These are phyloP conservation scores for Erpornis zantholeuca DNA, from an alignment of 2,113 vertebrate genomes.

Conservation along the genomic window DNA sequence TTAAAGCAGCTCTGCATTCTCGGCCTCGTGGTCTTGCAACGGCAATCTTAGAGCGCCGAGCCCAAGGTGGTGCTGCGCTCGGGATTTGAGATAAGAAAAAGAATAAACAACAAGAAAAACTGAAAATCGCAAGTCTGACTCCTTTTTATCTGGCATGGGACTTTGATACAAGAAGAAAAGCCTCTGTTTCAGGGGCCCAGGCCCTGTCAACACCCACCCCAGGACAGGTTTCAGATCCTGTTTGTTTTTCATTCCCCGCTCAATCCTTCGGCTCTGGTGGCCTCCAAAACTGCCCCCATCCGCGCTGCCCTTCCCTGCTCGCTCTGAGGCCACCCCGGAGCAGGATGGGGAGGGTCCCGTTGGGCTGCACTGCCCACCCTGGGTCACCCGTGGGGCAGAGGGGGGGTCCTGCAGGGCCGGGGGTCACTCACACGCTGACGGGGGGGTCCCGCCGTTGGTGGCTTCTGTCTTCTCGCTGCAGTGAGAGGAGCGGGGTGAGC, in stretches of 20 bases:
- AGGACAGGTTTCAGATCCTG: fast-evolving
- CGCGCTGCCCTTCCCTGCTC: fast-evolving
- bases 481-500: neutral
- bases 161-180: too few species aligned
- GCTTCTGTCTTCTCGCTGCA: slow-evolving; percentile 94
- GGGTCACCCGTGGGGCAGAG: fast-evolving
- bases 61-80: too few species aligned
- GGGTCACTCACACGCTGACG: slow-evolving; percentile 71
- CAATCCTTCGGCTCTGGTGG: fast-evolving
- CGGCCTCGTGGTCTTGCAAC: too few species aligned
- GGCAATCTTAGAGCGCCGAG: too few species aligned
- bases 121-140: too few species aligned
- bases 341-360: fast-evolving
- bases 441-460: slow-evolving; percentile 86
- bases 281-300: neutral
- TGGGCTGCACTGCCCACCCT: neutral
- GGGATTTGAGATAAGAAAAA: too few species aligned
- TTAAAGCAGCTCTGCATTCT: too few species aligned
- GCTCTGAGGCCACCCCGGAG: neutral
- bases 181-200: too few species aligned
- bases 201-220: neutral
- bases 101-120: too few species aligned
- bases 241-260: neutral
- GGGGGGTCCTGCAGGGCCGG: neutral
- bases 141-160: too few species aligned